Evolutionary conservation across 2,888 invertebrate genomes (phyloP).

Genomic region (Drosophila anceps): DNA sequence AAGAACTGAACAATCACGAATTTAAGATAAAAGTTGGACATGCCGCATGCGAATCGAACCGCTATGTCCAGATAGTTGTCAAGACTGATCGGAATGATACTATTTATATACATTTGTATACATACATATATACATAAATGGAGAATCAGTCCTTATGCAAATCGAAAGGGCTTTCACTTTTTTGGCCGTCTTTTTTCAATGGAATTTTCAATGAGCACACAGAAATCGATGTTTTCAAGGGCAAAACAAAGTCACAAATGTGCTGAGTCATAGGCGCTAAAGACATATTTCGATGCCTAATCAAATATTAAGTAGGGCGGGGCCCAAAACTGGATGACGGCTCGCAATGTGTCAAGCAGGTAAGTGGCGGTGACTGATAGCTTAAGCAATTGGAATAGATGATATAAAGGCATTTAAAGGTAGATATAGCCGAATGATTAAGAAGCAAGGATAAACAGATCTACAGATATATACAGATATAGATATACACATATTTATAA

Average conservation of each 20-base stretch:
- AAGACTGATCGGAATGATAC: not conserved
- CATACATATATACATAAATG: not conserved
- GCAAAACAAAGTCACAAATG: not conserved
- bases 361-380: not conserved
- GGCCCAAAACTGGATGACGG: not conserved
- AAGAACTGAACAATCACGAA: constrained; percentile 2
- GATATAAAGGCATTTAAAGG: not conserved
- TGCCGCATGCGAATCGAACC: not conserved
- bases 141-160: not conserved
- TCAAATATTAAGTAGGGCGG: not conserved
- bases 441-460: too few species aligned
- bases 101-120: not conserved
- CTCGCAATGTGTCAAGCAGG: constrained; percentile 3
- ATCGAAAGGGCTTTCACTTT: constrained; percentile 4
- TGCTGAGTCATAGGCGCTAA: constrained; percentile 7
- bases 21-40: constrained; percentile 13
- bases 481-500: too few species aligned
- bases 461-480: too few species aligned
- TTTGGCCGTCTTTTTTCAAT: not conserved
- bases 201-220: not conserved
- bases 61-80: not conserved
- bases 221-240: constrained; percentile 19
- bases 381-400: not conserved
- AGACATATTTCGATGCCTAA: not conserved
- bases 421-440: too few species aligned